Conservation (phyloP, 2,797 vertebrate genomes). For the Coregonus suidteri region DNA sequence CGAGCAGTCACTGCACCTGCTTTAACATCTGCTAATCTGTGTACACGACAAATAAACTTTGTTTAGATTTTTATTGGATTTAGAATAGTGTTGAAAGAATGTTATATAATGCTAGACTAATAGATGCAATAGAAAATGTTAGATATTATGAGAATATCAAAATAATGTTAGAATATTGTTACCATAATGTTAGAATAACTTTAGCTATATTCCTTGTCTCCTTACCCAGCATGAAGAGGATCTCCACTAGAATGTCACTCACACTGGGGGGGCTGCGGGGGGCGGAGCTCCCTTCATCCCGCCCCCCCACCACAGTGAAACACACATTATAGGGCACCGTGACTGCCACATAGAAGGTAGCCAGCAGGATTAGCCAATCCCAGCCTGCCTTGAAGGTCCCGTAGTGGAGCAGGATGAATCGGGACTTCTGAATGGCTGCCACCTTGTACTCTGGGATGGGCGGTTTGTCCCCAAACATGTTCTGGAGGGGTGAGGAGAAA, state of each 20-base stretch:
- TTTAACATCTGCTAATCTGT: too few relatives aligned
- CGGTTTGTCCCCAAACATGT: slow-evolving; percentile 94
- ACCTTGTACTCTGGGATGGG: slow-evolving; percentile 98
- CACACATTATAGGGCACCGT: slow-evolving; percentile 98
- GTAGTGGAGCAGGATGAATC: slow-evolving; percentile 96
- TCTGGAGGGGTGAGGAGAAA: slow-evolving; percentile 74
- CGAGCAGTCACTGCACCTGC: too few relatives aligned
- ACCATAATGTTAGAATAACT: background rate
- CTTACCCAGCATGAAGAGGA: slow-evolving; percentile 96
- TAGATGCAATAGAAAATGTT: too few relatives aligned
- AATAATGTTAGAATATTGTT: background rate
- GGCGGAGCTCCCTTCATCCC: slow-evolving; percentile 76
- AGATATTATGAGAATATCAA: too few relatives aligned
- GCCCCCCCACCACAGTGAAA: slow-evolving; percentile 80
- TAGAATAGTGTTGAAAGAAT: too few relatives aligned
- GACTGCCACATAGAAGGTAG: slow-evolving; percentile 96
- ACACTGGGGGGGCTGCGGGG: slow-evolving; percentile 90
- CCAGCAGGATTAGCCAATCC: slow-evolving; percentile 96
- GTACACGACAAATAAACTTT: too few relatives aligned
- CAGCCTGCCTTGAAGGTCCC: slow-evolving; percentile 97
- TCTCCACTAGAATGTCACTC: slow-evolving; percentile 96
- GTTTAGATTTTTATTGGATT: too few relatives aligned
- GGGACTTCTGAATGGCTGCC: slow-evolving; percentile 95
- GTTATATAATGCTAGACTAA: too few relatives aligned
- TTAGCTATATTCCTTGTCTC: background rate